Base-by-base conservation (phyloP, 1,140 invertebrate genomes). In the Acromyrmex charruanus region DNA sequence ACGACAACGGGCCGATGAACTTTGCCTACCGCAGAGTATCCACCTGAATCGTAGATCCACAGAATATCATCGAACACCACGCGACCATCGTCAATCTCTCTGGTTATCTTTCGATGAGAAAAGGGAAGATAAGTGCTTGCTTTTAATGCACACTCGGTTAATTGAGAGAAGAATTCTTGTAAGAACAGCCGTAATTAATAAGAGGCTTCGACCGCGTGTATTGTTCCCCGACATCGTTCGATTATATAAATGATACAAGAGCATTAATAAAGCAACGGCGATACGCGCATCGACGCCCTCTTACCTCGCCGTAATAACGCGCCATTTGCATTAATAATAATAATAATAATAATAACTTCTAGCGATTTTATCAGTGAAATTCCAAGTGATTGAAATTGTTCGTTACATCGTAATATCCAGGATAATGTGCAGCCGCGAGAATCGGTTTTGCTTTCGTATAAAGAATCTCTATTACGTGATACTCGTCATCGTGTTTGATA, bases 171-270 rank as follows among this genome's bases (percentile, higher is more conserved):
- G 55, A 61, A 61, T 84, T 71, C 55, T 84, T 9, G 55, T 14
- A 31, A 39, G 51, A 49, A 39, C 65, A 9, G 3, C 14, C 12
- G 39, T 74, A 84, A 84, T 84, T 61, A 84, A 84, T 74, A 84
- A 75, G 55, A 84, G 53, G n/a, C 69, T 61, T 49, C 53, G 68
- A 31, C n/a, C 39, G 25, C 14, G 21, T 31, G 49, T 21, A 55
- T 84, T 84, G 80, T 84, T 84, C 69, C 18, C 69, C 39, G 68
- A 18, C 39, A 68, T 4, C 35, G 55, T 63, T 75, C 69, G 55
- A 61, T 84, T 84, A 84, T 75, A 59, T 84, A 84, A 84, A 84
- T 84, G 55, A 16, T 75, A 84, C 71, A 63, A 84, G 51, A 75
- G 69, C 44, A 75, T 75, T 74, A 74, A 84, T 84, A 84, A 84